phyloP scores from a whole-genome alignment of 2,797 vertebrate species.

The Diplodus puntazzo region DNA sequence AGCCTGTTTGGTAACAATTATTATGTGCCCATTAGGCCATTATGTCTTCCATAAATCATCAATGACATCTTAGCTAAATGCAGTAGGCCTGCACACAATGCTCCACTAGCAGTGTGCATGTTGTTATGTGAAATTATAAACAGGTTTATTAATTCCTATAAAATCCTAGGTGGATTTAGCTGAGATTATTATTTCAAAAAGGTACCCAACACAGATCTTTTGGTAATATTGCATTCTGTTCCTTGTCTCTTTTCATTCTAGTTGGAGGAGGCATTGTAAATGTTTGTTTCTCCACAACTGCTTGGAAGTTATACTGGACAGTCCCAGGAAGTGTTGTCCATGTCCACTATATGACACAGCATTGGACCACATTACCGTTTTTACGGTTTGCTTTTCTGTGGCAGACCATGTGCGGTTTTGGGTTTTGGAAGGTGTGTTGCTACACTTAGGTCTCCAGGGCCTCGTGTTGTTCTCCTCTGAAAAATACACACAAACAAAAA shows the following conservation, averaged over 20 bases:
- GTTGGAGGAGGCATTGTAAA: background rate
- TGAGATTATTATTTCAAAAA: background rate
- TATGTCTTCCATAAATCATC: background rate
- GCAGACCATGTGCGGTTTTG: conserved; percentile 12
- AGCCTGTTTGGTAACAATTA: background rate
- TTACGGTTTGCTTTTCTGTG: conserved; percentile 16
- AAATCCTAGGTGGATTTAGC: background rate
- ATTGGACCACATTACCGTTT: conserved; percentile 57
- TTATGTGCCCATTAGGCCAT: background rate
- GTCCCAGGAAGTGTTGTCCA: background rate
- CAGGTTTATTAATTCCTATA: no score
- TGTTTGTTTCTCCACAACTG: background rate
- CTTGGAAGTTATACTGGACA: background rate
- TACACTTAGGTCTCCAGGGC: conserved; percentile 69
- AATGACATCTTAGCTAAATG: background rate
- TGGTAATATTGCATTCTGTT: background rate
- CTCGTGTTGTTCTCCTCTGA: conserved; percentile 62
- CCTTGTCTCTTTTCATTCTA: background rate
- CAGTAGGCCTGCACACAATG: background rate
- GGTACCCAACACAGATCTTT: background rate
- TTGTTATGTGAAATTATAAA: background rate
- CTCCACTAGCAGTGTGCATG: background rate
- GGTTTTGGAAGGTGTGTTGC: background rate
- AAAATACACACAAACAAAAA: background rate
- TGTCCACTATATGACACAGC: background rate